These are phyloP conservation scores for Carassius carassius DNA, from an alignment of 2,113 vertebrate species.

Conservation along the genomic window DNA sequence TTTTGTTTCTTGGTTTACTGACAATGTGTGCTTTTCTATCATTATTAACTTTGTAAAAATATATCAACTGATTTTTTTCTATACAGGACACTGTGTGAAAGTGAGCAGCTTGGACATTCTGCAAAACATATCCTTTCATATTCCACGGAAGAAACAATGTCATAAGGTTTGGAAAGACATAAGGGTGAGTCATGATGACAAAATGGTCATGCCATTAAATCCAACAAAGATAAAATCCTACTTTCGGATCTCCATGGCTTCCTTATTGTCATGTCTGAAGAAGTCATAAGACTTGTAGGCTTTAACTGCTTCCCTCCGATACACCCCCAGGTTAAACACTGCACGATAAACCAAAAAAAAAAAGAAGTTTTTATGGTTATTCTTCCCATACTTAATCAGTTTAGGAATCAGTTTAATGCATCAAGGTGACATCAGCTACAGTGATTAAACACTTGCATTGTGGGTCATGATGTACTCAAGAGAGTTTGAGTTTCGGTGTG, in stretches of 20 bases:
- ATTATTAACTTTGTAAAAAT: background rate
- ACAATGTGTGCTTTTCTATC: background rate
- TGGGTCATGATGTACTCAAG: background rate
- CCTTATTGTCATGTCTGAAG: conserved; percentile 95
- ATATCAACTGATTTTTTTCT: background rate
- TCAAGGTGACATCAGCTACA: background rate
- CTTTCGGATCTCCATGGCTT: conserved; percentile 97
- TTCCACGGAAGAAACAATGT: background rate
- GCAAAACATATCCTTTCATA: background rate
- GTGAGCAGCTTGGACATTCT: background rate
- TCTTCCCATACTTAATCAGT: background rate
- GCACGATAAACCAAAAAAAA: conserved; percentile 52
- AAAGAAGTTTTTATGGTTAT: background rate
- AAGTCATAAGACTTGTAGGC: conserved; percentile 97
- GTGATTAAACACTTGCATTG: conserved; percentile 17
- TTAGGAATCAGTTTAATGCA: background rate
- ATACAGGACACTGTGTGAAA: background rate
- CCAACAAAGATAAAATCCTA: conserved; percentile 62
- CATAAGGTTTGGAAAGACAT: background rate
- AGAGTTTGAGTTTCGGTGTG: background rate
- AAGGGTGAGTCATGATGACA: background rate
- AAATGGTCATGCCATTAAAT: background rate
- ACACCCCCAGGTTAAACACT: conserved; percentile 98
- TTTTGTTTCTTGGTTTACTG: background rate
- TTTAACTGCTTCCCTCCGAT: conserved; percentile 90